These are phyloP conservation scores for Danaus melanippus DNA, from an alignment of 1,140 invertebrate species.

Conservation along the genomic window DNA sequence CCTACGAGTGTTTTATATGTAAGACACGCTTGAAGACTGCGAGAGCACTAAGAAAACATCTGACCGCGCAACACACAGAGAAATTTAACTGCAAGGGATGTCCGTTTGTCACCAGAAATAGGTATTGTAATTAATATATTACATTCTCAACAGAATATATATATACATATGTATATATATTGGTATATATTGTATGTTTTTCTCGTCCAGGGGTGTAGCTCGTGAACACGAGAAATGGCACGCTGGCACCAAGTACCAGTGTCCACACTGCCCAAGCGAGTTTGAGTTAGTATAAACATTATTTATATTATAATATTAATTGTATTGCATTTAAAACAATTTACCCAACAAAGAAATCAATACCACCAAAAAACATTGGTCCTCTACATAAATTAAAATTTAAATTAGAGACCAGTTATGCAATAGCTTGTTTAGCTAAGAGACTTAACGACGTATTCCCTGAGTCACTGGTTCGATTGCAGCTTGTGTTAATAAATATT, in stretches of 20 bases:
- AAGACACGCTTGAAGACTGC: conserved; percentile 47
- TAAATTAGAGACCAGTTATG: too few relatives aligned
- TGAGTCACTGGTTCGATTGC: too few relatives aligned
- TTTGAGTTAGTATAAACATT: conserved; percentile 45
- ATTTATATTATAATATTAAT: too few relatives aligned
- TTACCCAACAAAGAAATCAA: too few relatives aligned
- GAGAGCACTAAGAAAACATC: conserved; percentile 46
- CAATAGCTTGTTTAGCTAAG: too few relatives aligned
- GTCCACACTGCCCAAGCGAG: conserved; percentile 51
- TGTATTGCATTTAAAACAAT: too few relatives aligned
- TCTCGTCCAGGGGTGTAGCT: conserved; percentile 44
- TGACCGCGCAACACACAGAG: conserved; percentile 55
- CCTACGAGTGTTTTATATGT: conserved; percentile 57
- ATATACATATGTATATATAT: neutral
- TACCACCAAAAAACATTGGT: too few relatives aligned
- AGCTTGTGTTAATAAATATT: too few relatives aligned
- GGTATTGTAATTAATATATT: conserved; percentile 23
- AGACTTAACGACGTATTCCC: too few relatives aligned
- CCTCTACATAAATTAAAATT: too few relatives aligned
- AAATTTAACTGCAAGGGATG: conserved; percentile 57
- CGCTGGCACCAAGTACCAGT: conserved; percentile 50
- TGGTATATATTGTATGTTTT: conserved; percentile 1
- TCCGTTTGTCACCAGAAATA: conserved; percentile 54
- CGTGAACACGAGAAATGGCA: conserved; percentile 54
- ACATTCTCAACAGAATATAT: too few relatives aligned